Base-by-base conservation (phyloP, 2,888 invertebrate species). In the Molanna angustata region DNA sequence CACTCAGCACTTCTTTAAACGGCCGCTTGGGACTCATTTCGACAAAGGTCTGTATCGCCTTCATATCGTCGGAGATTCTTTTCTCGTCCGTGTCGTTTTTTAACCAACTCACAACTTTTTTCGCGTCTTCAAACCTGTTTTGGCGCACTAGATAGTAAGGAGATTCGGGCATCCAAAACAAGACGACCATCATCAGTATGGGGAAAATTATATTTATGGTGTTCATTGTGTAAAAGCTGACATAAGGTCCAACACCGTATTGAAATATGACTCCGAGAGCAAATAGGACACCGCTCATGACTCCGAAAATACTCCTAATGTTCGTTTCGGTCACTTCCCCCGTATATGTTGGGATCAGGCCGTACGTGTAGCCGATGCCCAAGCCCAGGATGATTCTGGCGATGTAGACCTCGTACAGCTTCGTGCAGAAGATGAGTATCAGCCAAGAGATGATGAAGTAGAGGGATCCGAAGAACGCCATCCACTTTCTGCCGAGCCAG, bases 1-100 rank as follows among this genome's bases (percentile, higher is more conserved):
- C 53, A 40, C 47, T 53, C 2, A 56, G 11, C 3, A 41, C 47
- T 19, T 46, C 52, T 7, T 22, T 11, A 14, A 44, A n/a, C 3
- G 50, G 50, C 57, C 67, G 66, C 2, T 64, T 64, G 57, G 64
- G 63, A 49, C 69, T 67, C n/a, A 65, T 54, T 11, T 61, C 47
- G 1, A 68, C 66, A 52, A 65, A 66, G 3, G 32, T 39, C 4
- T 57, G 57, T 9, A 68, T 53, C 4, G 53, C 51, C 2, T 33
- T n/a, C 19, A 68, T 33, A 55, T 69, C 68, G 4, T 64, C 59
- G 7, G 62, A 60, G 1, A 68, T 64, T 17, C n/a, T 2, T 13
- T 13, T 17, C 2, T n/a, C 3, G 40, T 66, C 49, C 1, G 47
- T 13, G 37, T 57, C 60, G 6, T 60, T 48, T 39, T 66, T 61